Base-by-base conservation (phyloP, 2,888 invertebrate genomes). In the Leucozona laternaria region DNA sequence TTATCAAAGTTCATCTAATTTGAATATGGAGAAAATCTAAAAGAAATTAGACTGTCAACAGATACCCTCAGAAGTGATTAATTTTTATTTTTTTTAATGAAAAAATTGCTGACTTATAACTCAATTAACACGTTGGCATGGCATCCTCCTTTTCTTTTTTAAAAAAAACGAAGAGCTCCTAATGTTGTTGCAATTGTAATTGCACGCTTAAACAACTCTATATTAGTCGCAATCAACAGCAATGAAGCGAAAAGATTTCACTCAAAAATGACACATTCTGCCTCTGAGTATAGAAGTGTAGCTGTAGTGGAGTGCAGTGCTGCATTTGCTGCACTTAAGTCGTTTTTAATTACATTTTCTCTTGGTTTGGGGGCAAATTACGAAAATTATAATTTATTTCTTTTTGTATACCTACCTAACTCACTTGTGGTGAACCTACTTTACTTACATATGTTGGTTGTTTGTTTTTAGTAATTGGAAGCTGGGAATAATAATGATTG, bases 111-210 rank as follows among this genome's bases (percentile, higher is more conserved):
- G 55, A 31, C 58, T 77, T 40, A 57, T 84, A 55, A 77, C 72
- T 85, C 77, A 85, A 85, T 85, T 85, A 85, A 80, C 80, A 77
- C 77, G 48, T 60, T 60, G n/a, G 53, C 57, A 71, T 60, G n/a
- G 53, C 57, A 71, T 71, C 48, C 70, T 43, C 40, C 43, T 25
- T 53, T 34, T 3, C n/a, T 2, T 53, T 25, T 25, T 15, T 13
- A 20, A 6, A 58, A 58, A 17, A 57, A 57, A 34, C 31, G 34
- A 0, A 37, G 28, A 17, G 50, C n/a, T n/a, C n/a, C n/a, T 17
- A 66, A 13, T 50, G 48, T 34, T 34, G 31, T 22, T 68, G 34
- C 77, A 81, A 81, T 85, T 85, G 34, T 80, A 81, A 81, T 85
- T 85, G 77, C 37, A 31, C 66, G 8, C 66, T 66, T 48, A 48